A percentile compares a stretch with the other conserved stretches of the same genome.
These are phyloP conservation scores for Lindbergichthys nudifrons DNA, from an alignment of 2,797 vertebrate species.

Conservation along the genomic window DNA sequence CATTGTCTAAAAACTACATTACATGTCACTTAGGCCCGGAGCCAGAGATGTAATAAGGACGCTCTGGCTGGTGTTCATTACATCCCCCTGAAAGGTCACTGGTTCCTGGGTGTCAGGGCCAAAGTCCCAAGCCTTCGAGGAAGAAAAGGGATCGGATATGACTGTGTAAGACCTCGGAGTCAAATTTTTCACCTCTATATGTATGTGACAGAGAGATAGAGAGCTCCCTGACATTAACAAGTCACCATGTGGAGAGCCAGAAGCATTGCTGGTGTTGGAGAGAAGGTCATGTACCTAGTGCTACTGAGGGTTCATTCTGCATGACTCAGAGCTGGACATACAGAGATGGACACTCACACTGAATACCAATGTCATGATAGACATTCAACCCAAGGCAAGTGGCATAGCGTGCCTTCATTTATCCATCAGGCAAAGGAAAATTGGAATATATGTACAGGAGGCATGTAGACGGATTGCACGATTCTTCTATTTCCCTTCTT, in stretches of 20 bases:
- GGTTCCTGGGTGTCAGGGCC: constrained; percentile 51
- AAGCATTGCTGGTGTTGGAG: constrained; percentile 66
- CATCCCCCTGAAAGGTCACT: constrained; percentile 67
- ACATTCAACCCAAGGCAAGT: constrained; percentile 44
- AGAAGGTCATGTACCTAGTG: constrained; percentile 74
- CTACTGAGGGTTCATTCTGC: constrained; percentile 62
- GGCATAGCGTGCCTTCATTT: constrained; percentile 23
- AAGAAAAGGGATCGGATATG: constrained; percentile 48
- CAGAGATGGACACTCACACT: constrained; percentile 41
- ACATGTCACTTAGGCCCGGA: constrained; percentile 44
- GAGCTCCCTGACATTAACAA: constrained; percentile 68
- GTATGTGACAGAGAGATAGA: constrained; percentile 44
- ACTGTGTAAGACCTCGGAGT: constrained; percentile 63
- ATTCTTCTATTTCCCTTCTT: constrained; percentile 19
- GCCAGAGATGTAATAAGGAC: constrained; percentile 46
- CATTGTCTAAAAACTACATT: constrained; percentile 37
- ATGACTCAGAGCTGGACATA: constrained; percentile 66
- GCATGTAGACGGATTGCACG: not conserved
- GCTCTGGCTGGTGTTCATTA: constrained; percentile 55
- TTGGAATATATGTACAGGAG: not conserved
- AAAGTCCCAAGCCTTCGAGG: constrained; percentile 46
- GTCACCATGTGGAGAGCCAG: constrained; percentile 67
- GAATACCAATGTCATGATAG: constrained; percentile 64
- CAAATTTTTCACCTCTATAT: constrained; percentile 49
- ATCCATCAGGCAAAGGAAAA: constrained; percentile 15